phyloP scores from a whole-genome alignment of 2,797 vertebrate genomes.

The Gallinago nigripennis region DNA sequence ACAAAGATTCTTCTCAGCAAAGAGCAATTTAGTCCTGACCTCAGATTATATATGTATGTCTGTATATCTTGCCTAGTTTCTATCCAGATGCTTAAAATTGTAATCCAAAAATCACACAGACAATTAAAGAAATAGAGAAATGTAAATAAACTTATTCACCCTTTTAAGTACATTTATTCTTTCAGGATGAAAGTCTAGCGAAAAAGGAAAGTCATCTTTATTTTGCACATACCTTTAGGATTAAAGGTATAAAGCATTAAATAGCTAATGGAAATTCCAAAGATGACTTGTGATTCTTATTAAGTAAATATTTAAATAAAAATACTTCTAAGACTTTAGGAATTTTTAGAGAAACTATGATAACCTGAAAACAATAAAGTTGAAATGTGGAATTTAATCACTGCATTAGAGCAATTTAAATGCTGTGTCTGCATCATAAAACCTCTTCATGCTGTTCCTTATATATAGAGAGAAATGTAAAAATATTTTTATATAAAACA shows the following conservation, averaged over 20 bases:
- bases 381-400: background rate
- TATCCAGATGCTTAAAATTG: background rate
- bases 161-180: constrained; percentile 20
- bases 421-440: background rate
- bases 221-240: background rate
- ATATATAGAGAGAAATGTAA: background rate
- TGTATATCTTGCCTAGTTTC: background rate
- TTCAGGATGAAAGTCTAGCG: constrained; percentile 37
- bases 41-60: background rate
- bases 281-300: background rate
- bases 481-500: background rate
- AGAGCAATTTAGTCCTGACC: background rate
- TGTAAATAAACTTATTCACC: constrained; percentile 3
- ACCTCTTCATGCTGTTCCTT: background rate
- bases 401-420: background rate
- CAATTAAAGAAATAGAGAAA: background rate
- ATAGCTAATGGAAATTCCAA: background rate
- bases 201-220: background rate
- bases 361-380: background rate
- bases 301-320: constrained; percentile 12
- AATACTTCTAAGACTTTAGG: background rate
- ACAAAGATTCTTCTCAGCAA: background rate
- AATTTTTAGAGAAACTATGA: background rate
- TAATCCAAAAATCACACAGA: background rate
- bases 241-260: background rate